Evolutionary conservation across 2,113 vertebrate species (phyloP), one percentile per base, ranked within the genome.

Genomic region (Phalacrocorax pelagicus): DNA sequence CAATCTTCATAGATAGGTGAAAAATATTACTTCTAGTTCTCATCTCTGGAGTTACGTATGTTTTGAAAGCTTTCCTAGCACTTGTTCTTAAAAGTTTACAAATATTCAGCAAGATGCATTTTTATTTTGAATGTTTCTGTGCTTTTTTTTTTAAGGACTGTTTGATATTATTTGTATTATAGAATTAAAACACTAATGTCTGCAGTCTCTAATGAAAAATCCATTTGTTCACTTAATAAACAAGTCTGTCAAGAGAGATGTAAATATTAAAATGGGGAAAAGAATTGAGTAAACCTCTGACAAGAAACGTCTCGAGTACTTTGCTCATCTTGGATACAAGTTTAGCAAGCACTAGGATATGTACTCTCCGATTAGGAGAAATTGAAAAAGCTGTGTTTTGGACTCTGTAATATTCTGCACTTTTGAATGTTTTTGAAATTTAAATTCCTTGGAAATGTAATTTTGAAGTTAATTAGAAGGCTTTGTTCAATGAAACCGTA

Each of bases 31-130:
- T 69, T 71, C 5, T 11, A 8, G 3, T 70, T 89, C 55, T 87
- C 30, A 23, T 75, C 19, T 84, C 65, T 47, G 36, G 34, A 81
- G 36, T 89, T 47, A 15, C 0, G 0, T 58, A 1, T 59, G 21
- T 47, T 86, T 73, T 84, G 40, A 40, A 72, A 59, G 32, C 55
- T 55, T 86, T 82, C 21, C 20, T 77, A 46, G 38, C 4, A 9
- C 30, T 66, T 19, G 5, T 55, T 86, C 75, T 77, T 86, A 13
- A 5, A 73, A 66, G 32, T 51, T 65, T 71, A 63, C 40, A 91
- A 2, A 27, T 73, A 34, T 36, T 73, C 34, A 77, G 29, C n/a
- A 11, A 51, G 52, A 29, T 74, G 27, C 10, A 5, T 72, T 80
- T 91, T 26, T 66, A 4, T 63, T 90, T 88, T 46, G n/a, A 65